These are phyloP conservation scores for Tinea trinotella DNA, from an alignment of 2,888 invertebrate species.

Conservation along the genomic window DNA sequence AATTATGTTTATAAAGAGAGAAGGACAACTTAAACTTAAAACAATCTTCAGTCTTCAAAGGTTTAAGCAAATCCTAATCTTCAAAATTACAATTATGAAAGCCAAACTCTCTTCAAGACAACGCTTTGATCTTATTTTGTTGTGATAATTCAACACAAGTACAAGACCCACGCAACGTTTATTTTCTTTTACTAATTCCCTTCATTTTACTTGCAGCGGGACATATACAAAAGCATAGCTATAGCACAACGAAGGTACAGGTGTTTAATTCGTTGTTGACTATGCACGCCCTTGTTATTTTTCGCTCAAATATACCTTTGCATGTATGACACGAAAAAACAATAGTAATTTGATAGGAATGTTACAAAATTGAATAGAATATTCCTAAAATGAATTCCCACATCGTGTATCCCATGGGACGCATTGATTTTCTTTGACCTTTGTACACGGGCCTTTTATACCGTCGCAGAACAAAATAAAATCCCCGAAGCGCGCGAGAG, in stretches of 20 bases:
- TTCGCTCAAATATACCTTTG: background rate
- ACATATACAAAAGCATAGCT: background rate
- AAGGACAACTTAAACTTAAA: constrained; percentile 8
- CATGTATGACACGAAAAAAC: background rate
- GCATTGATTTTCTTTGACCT: constrained; percentile 33
- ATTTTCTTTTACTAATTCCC: background rate
- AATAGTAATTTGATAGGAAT: constrained; percentile 10
- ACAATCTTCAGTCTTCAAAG: constrained; percentile 14
- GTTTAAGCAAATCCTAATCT: constrained; percentile 12
- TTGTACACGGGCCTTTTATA: constrained; percentile 29
- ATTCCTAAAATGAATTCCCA: constrained; percentile 29
- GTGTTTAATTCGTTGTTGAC: background rate
- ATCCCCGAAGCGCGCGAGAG: constrained; percentile 24
- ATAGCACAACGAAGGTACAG: background rate
- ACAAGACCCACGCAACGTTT: background rate
- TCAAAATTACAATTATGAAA: constrained; percentile 15
- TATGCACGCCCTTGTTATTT: background rate
- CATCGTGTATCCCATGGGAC: constrained; percentile 30
- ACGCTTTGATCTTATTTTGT: constrained; percentile 16
- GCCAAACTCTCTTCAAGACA: constrained; percentile 10
- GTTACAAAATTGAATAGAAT: constrained; percentile 21
- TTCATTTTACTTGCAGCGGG: background rate
- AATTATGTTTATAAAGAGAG: background rate
- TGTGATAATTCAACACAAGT: constrained; percentile 12
- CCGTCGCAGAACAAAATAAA: constrained; percentile 25